Conservation (phyloP, 2,888 invertebrate genomes). For the Brenthis ino region DNA sequence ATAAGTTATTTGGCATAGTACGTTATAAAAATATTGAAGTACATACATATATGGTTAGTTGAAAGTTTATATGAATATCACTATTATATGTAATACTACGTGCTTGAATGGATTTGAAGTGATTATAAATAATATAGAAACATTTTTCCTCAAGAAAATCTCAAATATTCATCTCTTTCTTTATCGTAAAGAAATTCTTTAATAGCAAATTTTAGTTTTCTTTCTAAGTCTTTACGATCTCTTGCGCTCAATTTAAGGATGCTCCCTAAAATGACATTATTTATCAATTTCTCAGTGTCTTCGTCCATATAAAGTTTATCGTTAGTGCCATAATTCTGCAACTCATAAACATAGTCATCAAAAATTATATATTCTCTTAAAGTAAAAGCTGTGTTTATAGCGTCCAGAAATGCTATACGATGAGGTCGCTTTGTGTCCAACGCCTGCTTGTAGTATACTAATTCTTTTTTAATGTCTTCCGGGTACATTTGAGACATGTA, state of each 20-base stretch:
- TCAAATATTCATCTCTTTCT: neutral
- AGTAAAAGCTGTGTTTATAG: conserved; percentile 55
- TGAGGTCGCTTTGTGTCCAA: conserved; percentile 42
- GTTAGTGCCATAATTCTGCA: conserved; percentile 43
- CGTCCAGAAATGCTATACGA: conserved; percentile 50
- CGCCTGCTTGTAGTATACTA: conserved; percentile 45
- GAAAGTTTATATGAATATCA: too few species aligned
- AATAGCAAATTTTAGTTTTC: conserved; percentile 49
- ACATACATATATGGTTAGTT: too few species aligned
- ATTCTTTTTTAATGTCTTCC: conserved; percentile 47
- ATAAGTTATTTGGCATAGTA: too few species aligned
- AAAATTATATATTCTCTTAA: conserved; percentile 50
- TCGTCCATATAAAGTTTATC: conserved; percentile 42
- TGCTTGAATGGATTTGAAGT: too few species aligned
- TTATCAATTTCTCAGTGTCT: conserved; percentile 46
- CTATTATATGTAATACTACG: too few species aligned
- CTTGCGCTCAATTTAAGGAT: conserved; percentile 40
- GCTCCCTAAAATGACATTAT: conserved; percentile 43
- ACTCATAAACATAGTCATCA: conserved; percentile 53
- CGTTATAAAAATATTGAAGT: too few species aligned
- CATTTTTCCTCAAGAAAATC: too few species aligned
- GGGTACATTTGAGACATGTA: conserved; percentile 47
- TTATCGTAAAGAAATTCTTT: conserved; percentile 47
- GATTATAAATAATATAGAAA: too few species aligned
- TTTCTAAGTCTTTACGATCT: conserved; percentile 44